Evolutionary conservation across 2,888 invertebrate genomes (phyloP).

Genomic region (Caradrina clavipalpis): DNA sequence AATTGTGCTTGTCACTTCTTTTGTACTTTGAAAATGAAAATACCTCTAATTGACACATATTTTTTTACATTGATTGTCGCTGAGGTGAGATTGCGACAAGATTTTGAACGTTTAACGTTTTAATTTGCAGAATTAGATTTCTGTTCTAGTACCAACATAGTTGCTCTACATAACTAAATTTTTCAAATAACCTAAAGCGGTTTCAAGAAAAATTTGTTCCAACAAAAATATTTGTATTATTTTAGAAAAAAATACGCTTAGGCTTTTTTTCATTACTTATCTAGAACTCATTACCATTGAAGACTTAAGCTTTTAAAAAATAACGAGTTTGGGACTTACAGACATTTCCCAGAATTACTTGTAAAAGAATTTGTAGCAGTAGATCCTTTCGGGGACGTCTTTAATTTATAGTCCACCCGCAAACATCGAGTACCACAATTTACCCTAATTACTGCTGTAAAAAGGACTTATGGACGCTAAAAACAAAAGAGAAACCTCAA

Average conservation of each 20-base stretch:
- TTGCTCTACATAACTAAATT: too few species aligned
- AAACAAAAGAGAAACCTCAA: slow-evolving; percentile 29
- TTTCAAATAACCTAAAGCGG: too few species aligned
- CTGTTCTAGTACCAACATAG: too few species aligned
- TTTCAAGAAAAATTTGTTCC: too few species aligned
- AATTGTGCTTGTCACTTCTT: background rate
- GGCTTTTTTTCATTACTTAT: background rate
- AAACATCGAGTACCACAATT: slow-evolving; percentile 30
- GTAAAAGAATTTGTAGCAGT: background rate
- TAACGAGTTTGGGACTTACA: background rate
- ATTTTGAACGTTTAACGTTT: too few species aligned
- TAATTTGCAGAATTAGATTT: too few species aligned
- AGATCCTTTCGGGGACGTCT: background rate
- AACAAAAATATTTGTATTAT: too few species aligned
- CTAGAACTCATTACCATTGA: too few species aligned
- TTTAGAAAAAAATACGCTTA: too few species aligned
- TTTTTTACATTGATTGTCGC: too few species aligned
- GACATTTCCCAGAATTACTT: background rate
- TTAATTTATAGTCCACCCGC: slow-evolving; percentile 21
- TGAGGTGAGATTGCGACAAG: too few species aligned
- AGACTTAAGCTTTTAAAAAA: background rate
- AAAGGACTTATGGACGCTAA: slow-evolving; percentile 23
- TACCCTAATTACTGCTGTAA: slow-evolving; percentile 49
- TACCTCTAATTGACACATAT: too few species aligned
- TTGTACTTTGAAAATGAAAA: background rate